Evolutionary conservation across 1,140 invertebrate genomes (phyloP), one percentile per base, ranked within the genome.

Genomic region (Aphaenogaster rudis): DNA sequence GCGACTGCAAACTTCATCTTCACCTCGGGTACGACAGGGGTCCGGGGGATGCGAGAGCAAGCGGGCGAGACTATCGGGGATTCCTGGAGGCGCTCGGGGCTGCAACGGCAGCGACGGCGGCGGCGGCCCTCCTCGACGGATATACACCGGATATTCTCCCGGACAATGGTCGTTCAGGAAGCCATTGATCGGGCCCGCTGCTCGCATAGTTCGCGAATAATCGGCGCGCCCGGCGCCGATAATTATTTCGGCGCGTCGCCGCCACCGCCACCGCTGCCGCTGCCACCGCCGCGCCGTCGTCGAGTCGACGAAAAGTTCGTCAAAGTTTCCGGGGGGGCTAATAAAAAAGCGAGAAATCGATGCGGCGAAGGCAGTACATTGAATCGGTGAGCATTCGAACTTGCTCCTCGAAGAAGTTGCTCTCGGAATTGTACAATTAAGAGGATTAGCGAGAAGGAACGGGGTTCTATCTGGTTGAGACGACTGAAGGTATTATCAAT

Each of bases 191-290:
- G 85, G 17, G 33, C 33, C 74, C 45, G 17, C 36, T 39, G 74
- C 39, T 90, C 88, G 86, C 89, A 90, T 90, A 90, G 89, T 90
- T 90, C 7, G n/a, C 72, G 88, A 90, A 90, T 90, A 90, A 90
- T 90, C 89, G 88, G 63, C 88, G 78, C 88, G 89, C 88, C 52
- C 54, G 54, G 33, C 74, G 42, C 69, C 74, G 80, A 90, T 88
- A 81, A 90, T 90, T 90, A 90, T 90, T 90, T 90, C 86, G 79
- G 80, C 54, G 79, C 48, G 48, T 11, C 84, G 77, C 33, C 21
- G 39, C 57, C 21, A 48, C 52, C 66, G 36, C 21, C 54, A 36
- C 28, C 82, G 71, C 6, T 15, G 39, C 33, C 64, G 72, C 15
- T 33, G 36, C 33, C 36, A 42, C 21, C 42, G 77, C 15, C 61